Evolutionary conservation across 2,797 vertebrate species (phyloP), one percentile per base, ranked within the genome.

Genomic region (Tiaroga cobitis): DNA sequence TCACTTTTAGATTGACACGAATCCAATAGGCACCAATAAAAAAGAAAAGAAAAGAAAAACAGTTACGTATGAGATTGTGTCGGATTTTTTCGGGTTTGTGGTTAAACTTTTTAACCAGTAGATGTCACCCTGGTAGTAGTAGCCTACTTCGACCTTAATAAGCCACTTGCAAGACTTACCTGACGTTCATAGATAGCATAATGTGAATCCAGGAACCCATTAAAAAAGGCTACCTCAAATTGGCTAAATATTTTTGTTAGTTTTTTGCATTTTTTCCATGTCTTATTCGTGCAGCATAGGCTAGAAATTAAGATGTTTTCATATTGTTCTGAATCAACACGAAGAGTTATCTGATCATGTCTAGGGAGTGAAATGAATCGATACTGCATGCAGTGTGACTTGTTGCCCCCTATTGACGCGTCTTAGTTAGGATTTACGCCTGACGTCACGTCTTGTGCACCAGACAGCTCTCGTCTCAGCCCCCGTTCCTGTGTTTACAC

Each of bases 361-460:
- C 65, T 79, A 56, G 67, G 51, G 41, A 51, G 32, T 21, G 56
- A 73, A 69, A 24, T 49, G 56, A 65, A 80, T 73, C 54, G 51
- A 80, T 49, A 41, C 18, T 9, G 49, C 34, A 32, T 74, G 16
- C 56, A 51, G 24, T 65, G 84, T 73, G 54, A 85, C 82, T 61
- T 76, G 70, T 70, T 84, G 77, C 69, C 90, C 83, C 84, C 80
- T 88, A 92, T 92, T 91, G 89, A 89, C 86, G 89, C 90, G 90
- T 91, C 51, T 89, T 59, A 74, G 88, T 94, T 93, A 91, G 91
- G 91, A 89, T 93, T 91, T 92, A 92, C 92, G 92, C 90, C 92
- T 96, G 96, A 98, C 97, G 97, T 98, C 97, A 97, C 94, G 92
- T 90, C 92, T 94, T 94, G 96, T 93, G 94, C 92, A 93, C 93